Evolutionary conservation across 64 coral and sea anemone species (phyloP), one percentile per base, ranked within the genome.

Genomic region (Acropora yongei): DNA sequence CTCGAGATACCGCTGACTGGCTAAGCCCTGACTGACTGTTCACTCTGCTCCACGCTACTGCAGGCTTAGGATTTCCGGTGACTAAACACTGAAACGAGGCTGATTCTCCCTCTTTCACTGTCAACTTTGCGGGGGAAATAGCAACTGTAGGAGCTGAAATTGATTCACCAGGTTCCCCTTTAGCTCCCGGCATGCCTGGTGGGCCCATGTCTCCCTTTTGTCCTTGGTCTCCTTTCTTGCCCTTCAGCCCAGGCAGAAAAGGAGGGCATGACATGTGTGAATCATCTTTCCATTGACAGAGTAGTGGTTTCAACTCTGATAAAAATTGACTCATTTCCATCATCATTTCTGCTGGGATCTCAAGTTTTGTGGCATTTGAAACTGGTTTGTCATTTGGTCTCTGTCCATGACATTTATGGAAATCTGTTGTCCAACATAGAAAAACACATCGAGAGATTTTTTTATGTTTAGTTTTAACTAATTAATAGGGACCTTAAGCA

Each of bases 21-120:
- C 41, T 76, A 0, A 44, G 1, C 39, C 8, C 74, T 76, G 74
- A 46, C 39, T 47, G 41, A 82, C 69, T 57, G 55, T 82, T 79
- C n/a, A 93, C n/a, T 74, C 88, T 93, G 2, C 78, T 88, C 92
- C 92, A 93, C 30, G 63, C 69, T 48, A 88, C 41, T 53, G 44
- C n/a, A n/a, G 92, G 86, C 16, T 6, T 18, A 0, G 92, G 92
- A 47, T 93, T 80, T 6, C 92, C 92, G n/a, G 53, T 88, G 18
- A 49, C 86, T 8, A 86, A 93, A 60, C 92, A 93, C 12, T 88
- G 50, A 14, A 93, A 82, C 19, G 44, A 51, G 20, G 65, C 83
- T 17, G 76, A 50, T 18, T 55, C 41, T 8, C 74, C 80, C 17
- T 88, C 91, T 14, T 66, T 82, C 41, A 57, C 80, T 68, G 41